Conservation (phyloP, 1,140 invertebrate species). For the Muscidifurax raptorellus region DNA sequence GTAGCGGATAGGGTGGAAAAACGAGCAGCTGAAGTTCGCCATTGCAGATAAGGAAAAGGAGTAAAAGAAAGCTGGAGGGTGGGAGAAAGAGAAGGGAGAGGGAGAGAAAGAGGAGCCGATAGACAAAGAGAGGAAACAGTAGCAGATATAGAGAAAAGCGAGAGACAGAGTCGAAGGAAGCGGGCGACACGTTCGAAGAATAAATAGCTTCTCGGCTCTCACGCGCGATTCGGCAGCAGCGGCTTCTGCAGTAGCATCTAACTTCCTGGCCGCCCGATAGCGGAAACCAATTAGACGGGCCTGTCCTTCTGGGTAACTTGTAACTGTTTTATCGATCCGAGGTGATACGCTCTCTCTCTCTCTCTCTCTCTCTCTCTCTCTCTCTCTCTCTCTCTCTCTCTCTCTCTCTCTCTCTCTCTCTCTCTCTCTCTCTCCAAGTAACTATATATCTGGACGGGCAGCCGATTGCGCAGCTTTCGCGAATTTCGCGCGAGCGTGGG, state of each 20-base stretch:
- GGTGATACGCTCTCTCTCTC: background rate
- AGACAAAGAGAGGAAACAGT: conserved; percentile 47
- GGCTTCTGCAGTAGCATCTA: conserved; percentile 35
- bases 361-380: too few relatives aligned
- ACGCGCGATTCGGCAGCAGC: conserved; percentile 30
- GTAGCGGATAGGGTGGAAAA: background rate
- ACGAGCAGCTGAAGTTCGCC: background rate
- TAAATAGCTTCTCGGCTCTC: conserved; percentile 48
- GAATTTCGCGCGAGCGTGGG: conserved; percentile 22
- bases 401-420: background rate
- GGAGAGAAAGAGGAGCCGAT: conserved; percentile 22
- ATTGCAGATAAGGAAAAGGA: background rate
- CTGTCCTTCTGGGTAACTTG: conserved; percentile 46
- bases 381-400: background rate
- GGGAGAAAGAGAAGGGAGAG: conserved; percentile 3
- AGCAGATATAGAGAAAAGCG: background rate
- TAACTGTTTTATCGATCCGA: conserved; percentile 53
- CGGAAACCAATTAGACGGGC: conserved; percentile 52
- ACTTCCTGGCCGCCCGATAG: conserved; percentile 45
- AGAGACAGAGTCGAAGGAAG: conserved; percentile 12
- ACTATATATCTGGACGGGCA: background rate
- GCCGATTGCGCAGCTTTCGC: conserved; percentile 27
- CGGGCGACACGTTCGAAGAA: conserved; percentile 49
- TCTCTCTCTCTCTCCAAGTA: background rate
- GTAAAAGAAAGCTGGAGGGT: too few relatives aligned